These are phyloP conservation scores for Microctenopoma stevenorrisi DNA, from an alignment of 2,797 vertebrate species.

Conservation along the genomic window DNA sequence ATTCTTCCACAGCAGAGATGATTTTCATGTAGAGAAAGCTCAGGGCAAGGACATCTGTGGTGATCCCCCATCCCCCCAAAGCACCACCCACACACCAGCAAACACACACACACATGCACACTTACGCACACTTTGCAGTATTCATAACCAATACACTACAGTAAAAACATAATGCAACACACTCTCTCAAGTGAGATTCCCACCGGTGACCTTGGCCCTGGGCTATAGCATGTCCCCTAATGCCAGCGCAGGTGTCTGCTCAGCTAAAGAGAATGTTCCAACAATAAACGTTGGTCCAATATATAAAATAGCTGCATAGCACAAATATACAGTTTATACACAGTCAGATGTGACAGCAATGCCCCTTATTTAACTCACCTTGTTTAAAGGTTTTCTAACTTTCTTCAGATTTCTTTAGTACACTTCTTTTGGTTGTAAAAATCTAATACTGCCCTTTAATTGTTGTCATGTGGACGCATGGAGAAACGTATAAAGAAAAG, in stretches of 20 bases:
- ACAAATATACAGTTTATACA: too few relatives aligned
- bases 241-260: constrained; percentile 27
- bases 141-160: constrained; percentile 37
- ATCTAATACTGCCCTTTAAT: too few relatives aligned
- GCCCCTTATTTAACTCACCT: too few relatives aligned
- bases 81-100: neutral
- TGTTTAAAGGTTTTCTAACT: too few relatives aligned
- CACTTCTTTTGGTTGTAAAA: too few relatives aligned
- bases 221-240: constrained; percentile 58
- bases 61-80: constrained; percentile 35
- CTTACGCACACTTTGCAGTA: constrained; percentile 32
- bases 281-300: constrained; percentile 15
- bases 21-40: constrained; percentile 71
- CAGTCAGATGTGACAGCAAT: too few relatives aligned
- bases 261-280: constrained; percentile 33
- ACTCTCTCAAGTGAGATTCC: constrained; percentile 57
- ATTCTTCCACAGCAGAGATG: constrained; percentile 47
- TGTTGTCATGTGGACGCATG: too few relatives aligned
- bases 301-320: too few relatives aligned
- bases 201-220: constrained; percentile 57
- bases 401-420: too few relatives aligned
- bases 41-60: constrained; percentile 74
- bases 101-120: constrained; percentile 20
- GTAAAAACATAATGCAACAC: constrained; percentile 52
- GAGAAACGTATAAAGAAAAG: too few relatives aligned